Percentiles rank a stretch among this genome's conserved stretches.
Conservation (phyloP, 2,888 invertebrate genomes). For the Aleiodes alternator region DNA sequence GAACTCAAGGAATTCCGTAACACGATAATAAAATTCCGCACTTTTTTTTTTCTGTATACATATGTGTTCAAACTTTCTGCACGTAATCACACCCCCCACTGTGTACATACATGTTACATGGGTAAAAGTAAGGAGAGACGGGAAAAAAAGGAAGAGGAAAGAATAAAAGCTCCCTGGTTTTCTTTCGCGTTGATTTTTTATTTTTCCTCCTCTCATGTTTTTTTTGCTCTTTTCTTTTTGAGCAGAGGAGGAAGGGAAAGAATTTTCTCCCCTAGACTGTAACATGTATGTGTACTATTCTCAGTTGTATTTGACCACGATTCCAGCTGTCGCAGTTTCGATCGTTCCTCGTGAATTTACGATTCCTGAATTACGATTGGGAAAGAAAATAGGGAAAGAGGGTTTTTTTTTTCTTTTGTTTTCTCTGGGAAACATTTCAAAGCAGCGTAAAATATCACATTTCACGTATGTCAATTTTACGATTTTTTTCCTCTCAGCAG, state of each 20-base stretch:
- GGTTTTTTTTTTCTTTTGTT: neutral
- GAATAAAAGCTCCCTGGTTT: constrained; percentile 27
- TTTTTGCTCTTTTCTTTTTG: neutral
- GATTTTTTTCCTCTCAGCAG: neutral
- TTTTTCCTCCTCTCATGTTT: constrained; percentile 12
- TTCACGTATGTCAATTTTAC: constrained; percentile 28
- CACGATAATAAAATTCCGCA: constrained; percentile 42
- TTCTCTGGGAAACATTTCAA: constrained; percentile 30
- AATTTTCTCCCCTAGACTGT: constrained; percentile 18
- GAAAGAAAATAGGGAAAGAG: neutral
- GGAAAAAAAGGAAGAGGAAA: constrained; percentile 3
- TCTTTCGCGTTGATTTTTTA: constrained; percentile 13
- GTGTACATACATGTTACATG: neutral
- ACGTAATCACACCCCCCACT: constrained; percentile 33
- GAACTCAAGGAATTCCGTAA: constrained; percentile 50
- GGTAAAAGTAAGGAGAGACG: neutral
- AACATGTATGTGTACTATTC: constrained; percentile 24
- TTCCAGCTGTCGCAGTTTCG: constrained; percentile 39
- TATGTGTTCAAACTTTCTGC: constrained; percentile 30
- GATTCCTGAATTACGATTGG: constrained; percentile 45
- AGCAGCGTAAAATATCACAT: constrained; percentile 34
- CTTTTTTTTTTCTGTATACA: constrained; percentile 10
- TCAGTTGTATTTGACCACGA: constrained; percentile 42
- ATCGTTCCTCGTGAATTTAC: constrained; percentile 39
- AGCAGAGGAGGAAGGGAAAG: neutral